A percentile compares a stretch with the other conserved stretches of the same genome.
Conservation (phyloP, 1,140 invertebrate species). For the Trichonephila inaurata region DNA sequence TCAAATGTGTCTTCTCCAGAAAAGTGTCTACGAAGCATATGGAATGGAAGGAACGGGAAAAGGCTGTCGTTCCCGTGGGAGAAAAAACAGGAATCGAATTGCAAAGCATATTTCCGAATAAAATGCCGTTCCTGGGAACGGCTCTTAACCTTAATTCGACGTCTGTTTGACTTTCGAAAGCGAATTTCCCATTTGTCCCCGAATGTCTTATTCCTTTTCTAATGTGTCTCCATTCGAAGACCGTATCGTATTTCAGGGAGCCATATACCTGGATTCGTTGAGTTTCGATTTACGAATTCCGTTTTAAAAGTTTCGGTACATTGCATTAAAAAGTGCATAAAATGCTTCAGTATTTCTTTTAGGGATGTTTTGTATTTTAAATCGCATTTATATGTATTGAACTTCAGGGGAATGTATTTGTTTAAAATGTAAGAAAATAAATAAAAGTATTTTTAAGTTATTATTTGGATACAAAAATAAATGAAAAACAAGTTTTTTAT, state of each 20-base stretch:
- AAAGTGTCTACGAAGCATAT: neutral
- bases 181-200: constrained; percentile 11
- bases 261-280: neutral
- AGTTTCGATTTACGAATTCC: neutral
- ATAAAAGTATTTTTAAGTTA: too few species aligned
- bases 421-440: too few species aligned
- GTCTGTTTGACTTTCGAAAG: constrained; percentile 29
- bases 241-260: neutral
- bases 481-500: too few species aligned
- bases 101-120: constrained; percentile 51
- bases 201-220: neutral
- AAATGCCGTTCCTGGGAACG: constrained; percentile 24
- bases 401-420: too few species aligned
- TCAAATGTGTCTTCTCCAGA: neutral
- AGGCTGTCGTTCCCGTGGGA: neutral
- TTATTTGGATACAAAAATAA: too few species aligned
- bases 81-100: constrained; percentile 52
- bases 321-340: neutral
- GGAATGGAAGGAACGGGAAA: too few species aligned
- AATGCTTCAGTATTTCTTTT: neutral
- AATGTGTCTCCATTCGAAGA: neutral
- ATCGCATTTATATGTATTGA: too few species aligned
- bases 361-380: neutral
- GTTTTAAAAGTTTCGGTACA: neutral
- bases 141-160: constrained; percentile 62